Percentiles rank a stretch among this genome's conserved stretches.
phyloP scores from a whole-genome alignment of 2,113 vertebrate genomes.

The Haliaeetus leucogaster region DNA sequence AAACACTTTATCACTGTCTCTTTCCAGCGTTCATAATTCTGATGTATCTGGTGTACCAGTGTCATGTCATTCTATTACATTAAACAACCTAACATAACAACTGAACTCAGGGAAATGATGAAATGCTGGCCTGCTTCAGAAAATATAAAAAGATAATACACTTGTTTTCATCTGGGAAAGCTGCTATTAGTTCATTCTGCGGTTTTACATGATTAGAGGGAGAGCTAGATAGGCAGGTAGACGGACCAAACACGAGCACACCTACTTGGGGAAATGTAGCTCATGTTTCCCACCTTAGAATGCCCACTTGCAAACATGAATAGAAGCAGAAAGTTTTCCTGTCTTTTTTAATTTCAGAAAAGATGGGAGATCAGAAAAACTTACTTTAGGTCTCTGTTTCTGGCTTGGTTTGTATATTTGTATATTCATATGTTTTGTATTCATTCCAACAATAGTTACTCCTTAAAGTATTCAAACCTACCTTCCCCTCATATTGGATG shows the following conservation, averaged over 20 bases:
- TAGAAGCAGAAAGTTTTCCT: background rate
- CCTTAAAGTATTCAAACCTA: background rate
- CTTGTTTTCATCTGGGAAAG: conserved; percentile 47
- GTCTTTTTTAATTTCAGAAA: conserved; percentile 42
- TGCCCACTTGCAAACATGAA: conserved; percentile 3
- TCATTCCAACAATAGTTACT: background rate
- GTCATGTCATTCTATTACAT: conserved; percentile 64
- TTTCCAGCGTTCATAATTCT: conserved; percentile 61
- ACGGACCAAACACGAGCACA: background rate
- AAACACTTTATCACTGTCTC: conserved; percentile 58
- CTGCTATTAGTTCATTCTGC: conserved; percentile 37
- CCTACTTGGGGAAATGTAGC: background rate
- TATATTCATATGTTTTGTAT: background rate
- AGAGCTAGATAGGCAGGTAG: background rate
- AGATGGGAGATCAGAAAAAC: conserved; percentile 9
- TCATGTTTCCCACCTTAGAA: background rate
- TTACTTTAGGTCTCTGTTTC: conserved; percentile 40
- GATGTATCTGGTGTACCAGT: conserved; percentile 40
- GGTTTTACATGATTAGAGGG: conserved; percentile 23
- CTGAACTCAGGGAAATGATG: background rate
- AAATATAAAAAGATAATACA: conserved; percentile 55
- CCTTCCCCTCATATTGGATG: rapidly evolving
- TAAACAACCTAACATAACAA: conserved; percentile 57
- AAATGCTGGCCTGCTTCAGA: conserved; percentile 39
- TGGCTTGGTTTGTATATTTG: background rate